These are phyloP conservation scores for Choloepus didactylus DNA, from an alignment of 2,797 vertebrate genomes.

Conservation along the genomic window DNA sequence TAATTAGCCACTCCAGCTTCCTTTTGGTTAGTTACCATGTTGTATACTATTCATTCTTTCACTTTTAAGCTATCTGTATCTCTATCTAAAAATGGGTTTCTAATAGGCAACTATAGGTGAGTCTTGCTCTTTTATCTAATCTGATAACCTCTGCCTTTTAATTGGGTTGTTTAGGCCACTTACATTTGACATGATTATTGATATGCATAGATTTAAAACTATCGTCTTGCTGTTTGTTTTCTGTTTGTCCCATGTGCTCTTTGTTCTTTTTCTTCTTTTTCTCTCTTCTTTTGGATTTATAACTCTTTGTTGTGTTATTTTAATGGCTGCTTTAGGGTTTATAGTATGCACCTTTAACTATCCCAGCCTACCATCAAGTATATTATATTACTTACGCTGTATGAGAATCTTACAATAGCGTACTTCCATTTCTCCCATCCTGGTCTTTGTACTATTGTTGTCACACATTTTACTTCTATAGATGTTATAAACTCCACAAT, in stretches of 20 bases:
- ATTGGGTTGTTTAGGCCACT: not conserved
- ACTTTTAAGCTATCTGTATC: not conserved
- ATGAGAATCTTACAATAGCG: not conserved
- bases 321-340: too few relatives aligned
- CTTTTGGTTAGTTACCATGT: not conserved
- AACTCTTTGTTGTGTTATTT: not conserved
- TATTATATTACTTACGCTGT: not conserved
- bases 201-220: not conserved
- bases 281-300: not conserved
- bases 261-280: too few relatives aligned
- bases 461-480: not conserved
- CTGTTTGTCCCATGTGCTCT: too few relatives aligned
- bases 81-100: too few relatives aligned
- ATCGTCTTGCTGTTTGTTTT: not conserved
- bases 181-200: constrained; percentile 7
- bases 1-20: not conserved
- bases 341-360: not conserved
- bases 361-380: not conserved
- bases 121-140: too few relatives aligned
- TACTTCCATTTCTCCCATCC: too few relatives aligned
- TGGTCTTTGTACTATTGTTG: too few relatives aligned
- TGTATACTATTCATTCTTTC: not conserved
- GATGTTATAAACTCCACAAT: not conserved
- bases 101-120: too few relatives aligned
- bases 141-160: too few relatives aligned